These are phyloP conservation scores for Hemistola chrysoprasaria DNA, from an alignment of 2,888 invertebrate species.

Conservation along the genomic window DNA sequence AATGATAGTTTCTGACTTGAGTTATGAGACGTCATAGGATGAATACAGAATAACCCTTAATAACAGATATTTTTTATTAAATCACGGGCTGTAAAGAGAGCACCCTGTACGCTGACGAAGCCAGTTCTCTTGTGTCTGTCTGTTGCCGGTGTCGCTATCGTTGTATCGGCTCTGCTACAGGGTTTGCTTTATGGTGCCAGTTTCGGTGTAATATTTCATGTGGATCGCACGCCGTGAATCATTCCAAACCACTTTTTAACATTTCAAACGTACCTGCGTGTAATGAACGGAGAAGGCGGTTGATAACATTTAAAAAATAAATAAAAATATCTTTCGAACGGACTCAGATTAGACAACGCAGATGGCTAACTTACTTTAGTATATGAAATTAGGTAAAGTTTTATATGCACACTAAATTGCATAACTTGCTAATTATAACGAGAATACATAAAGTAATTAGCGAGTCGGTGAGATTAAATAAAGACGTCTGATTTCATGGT, in stretches of 20 bases:
- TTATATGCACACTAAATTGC: too few relatives aligned
- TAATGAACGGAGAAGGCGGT: conserved; percentile 72
- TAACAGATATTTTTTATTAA: too few relatives aligned
- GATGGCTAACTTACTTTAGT: neutral
- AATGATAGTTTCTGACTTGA: too few relatives aligned
- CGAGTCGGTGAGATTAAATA: neutral
- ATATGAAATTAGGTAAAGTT: too few relatives aligned
- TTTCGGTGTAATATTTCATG: conserved; percentile 79
- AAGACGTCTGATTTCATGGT: conserved; percentile 13
- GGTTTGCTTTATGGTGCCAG: conserved; percentile 82
- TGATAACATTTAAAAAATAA: conserved; percentile 62
- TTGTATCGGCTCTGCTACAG: conserved; percentile 79
- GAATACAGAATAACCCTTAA: too few relatives aligned
- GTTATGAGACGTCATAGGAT: too few relatives aligned
- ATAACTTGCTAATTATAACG: too few relatives aligned
- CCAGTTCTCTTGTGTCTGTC: conserved; percentile 76
- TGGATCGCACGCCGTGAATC: conserved; percentile 81
- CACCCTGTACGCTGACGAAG: conserved; percentile 62
- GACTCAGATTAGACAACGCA: neutral
- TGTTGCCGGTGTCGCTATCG: conserved; percentile 78
- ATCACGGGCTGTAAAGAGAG: conserved; percentile 23
- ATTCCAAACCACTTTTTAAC: conserved; percentile 75
- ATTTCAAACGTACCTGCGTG: conserved; percentile 64
- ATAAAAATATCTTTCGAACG: conserved; percentile 24
- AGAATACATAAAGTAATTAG: too few relatives aligned